Percentiles rank a stretch among this genome's conserved stretches.
phyloP scores from a whole-genome alignment of 2,888 invertebrate genomes.

The Volucella bombylans region DNA sequence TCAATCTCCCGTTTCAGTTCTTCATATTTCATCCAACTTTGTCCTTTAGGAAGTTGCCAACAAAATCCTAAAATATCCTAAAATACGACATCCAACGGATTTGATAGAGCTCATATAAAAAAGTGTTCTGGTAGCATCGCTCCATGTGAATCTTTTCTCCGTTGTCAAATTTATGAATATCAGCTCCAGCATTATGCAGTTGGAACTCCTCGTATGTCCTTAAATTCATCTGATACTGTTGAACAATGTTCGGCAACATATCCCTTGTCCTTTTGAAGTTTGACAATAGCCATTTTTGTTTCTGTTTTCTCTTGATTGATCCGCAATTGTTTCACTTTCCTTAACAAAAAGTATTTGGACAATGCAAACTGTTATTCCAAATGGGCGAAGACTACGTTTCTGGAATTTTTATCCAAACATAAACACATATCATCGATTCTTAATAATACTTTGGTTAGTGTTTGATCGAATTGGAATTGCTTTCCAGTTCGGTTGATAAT shows the following conservation, averaged over 20 bases:
- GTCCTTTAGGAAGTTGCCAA: slow-evolving; percentile 83
- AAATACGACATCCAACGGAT: slow-evolving; percentile 81
- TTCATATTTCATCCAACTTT: slow-evolving; percentile 84
- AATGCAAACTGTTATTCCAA: slow-evolving; percentile 83
- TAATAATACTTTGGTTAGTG: slow-evolving; percentile 82
- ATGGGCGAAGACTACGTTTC: slow-evolving; percentile 84
- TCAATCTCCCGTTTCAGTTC: slow-evolving; percentile 78
- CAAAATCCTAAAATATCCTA: slow-evolving; percentile 83
- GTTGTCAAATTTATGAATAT: slow-evolving; percentile 76
- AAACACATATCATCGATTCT: slow-evolving; percentile 83
- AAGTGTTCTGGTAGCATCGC: slow-evolving; percentile 77
- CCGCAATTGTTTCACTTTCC: slow-evolving; percentile 83
- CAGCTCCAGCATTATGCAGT: slow-evolving; percentile 76
- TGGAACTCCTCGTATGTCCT: slow-evolving; percentile 85
- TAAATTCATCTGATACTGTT: slow-evolving; percentile 88
- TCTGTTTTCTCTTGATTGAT: slow-evolving; percentile 83
- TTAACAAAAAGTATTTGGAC: slow-evolving; percentile 83
- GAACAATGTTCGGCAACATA: slow-evolving; percentile 88
- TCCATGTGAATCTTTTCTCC: slow-evolving; percentile 82
- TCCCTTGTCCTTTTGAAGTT: slow-evolving; percentile 87
- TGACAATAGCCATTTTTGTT: slow-evolving; percentile 83
- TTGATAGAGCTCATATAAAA: slow-evolving; percentile 80
- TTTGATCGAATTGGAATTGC: slow-evolving; percentile 83
- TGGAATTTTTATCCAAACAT: slow-evolving; percentile 83
- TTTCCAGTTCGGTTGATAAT: slow-evolving; percentile 81